Evolutionary conservation across 2,797 vertebrate genomes (phyloP).

Genomic region (Acanthornis magna): DNA sequence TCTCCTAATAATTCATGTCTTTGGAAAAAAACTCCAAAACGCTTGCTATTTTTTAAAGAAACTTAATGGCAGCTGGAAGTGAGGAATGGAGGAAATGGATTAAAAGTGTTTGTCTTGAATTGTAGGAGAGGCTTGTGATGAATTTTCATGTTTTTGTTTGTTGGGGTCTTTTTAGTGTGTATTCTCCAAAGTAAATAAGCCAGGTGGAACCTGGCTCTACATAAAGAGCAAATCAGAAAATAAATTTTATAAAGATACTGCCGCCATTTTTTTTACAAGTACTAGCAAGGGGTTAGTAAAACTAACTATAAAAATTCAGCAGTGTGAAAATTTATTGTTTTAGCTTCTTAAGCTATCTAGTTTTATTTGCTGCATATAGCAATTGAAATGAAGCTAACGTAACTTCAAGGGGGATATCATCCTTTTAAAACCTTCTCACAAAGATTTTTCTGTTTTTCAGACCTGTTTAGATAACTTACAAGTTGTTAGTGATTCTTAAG

Average conservation of each 20-base stretch:
- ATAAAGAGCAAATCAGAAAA: neutral
- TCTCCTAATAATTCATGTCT: neutral
- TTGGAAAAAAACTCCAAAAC: neutral
- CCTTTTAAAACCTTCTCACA: conserved; percentile 2
- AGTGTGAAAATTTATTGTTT: neutral
- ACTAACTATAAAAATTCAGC: neutral
- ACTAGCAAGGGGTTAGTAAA: neutral
- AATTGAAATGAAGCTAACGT: neutral
- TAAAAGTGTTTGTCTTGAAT: neutral
- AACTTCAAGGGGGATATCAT: neutral
- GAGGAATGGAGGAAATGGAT: neutral
- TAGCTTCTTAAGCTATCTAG: neutral
- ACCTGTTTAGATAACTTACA: conserved; percentile 57
- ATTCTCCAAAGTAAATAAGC: neutral
- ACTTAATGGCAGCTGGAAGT: neutral
- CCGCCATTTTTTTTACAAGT: neutral
- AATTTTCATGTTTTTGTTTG: neutral
- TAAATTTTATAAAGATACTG: neutral
- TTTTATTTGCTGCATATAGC: neutral
- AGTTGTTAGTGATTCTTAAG: conserved; percentile 27
- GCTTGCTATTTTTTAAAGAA: neutral
- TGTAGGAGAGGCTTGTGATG: neutral
- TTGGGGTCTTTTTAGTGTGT: neutral
- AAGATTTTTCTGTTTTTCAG: conserved; percentile 8
- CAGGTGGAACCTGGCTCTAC: neutral